A percentile compares a stretch with the other conserved stretches of the same genome.
phyloP scores from a whole-genome alignment of 2,888 invertebrate species.

The Drosophila histrio region DNA sequence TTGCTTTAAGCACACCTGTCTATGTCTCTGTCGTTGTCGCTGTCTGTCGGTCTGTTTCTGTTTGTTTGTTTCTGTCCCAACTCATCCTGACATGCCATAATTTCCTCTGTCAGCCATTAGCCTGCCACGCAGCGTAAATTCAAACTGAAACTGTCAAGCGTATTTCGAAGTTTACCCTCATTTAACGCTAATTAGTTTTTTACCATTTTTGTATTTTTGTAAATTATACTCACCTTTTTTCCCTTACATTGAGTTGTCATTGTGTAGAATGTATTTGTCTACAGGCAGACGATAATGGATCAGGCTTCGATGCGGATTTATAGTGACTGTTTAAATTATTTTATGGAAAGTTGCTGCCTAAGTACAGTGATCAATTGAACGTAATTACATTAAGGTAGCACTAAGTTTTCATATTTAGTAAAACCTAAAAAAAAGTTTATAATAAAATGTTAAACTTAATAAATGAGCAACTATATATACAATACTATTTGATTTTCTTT shows the following conservation, averaged over 20 bases:
- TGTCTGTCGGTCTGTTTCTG: conserved; percentile 8
- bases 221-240: conserved; percentile 53
- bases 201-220: neutral
- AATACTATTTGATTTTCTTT: no score
- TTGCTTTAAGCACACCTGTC: conserved; percentile 30
- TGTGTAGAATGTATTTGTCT: neutral
- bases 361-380: no score
- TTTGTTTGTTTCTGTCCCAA: conserved; percentile 3
- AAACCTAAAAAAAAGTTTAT: no score
- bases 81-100: conserved; percentile 35
- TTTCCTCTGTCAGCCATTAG: conserved; percentile 43
- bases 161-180: conserved; percentile 50
- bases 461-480: no score
- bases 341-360: no score
- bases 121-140: conserved; percentile 16
- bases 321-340: neutral
- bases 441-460: no score
- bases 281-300: neutral
- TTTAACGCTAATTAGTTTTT: conserved; percentile 69
- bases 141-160: conserved; percentile 41
- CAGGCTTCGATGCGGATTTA: neutral
- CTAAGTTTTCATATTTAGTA: no score
- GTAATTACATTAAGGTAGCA: no score
- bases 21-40: neutral
- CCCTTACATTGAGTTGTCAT: neutral